Conservation (phyloP, 2,888 invertebrate genomes). For the Drosophila algonquin region DNA sequence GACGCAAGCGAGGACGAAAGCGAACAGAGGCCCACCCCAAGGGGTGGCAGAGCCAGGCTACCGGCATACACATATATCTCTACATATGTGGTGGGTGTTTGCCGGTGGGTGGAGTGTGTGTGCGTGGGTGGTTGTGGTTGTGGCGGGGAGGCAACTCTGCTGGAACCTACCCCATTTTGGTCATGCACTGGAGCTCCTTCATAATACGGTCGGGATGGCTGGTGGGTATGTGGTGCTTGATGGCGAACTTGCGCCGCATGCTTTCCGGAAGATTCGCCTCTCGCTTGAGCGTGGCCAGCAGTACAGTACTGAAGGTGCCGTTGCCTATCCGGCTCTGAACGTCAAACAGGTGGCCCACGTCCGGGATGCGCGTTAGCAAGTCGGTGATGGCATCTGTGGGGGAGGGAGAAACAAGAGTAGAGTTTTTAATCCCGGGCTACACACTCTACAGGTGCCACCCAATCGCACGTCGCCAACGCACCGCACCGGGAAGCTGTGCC, state of each 20-base stretch:
- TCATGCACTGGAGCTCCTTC: slow-evolving; percentile 91
- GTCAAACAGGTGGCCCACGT: slow-evolving; percentile 87
- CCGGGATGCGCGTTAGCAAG: slow-evolving; percentile 85
- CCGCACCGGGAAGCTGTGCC: not conserved
- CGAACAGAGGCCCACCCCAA: slow-evolving; percentile 1
- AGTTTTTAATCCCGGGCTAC: not conserved
- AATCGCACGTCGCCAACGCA: not conserved
- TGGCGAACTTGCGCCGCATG: slow-evolving; percentile 88
- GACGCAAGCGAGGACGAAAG: slow-evolving; percentile 57
- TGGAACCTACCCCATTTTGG: slow-evolving; percentile 88
- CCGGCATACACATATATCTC: too few species aligned
- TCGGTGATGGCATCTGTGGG: slow-evolving; percentile 81
- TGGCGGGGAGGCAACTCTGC: not conserved
- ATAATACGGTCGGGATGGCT: slow-evolving; percentile 92
- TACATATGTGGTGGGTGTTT: not conserved
- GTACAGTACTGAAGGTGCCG: slow-evolving; percentile 95
- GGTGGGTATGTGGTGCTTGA: slow-evolving; percentile 94
- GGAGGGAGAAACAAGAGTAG: slow-evolving; percentile 16
- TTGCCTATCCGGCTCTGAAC: slow-evolving; percentile 90
- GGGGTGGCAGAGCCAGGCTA: not conserved
- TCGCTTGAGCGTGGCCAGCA: slow-evolving; percentile 87
- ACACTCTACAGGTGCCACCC: not conserved
- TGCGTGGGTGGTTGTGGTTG: not conserved
- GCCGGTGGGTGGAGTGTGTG: not conserved
- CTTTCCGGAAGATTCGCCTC: slow-evolving; percentile 83